Base-by-base conservation (phyloP, 2,113 vertebrate species). In the Pontoporia blainvillei region DNA sequence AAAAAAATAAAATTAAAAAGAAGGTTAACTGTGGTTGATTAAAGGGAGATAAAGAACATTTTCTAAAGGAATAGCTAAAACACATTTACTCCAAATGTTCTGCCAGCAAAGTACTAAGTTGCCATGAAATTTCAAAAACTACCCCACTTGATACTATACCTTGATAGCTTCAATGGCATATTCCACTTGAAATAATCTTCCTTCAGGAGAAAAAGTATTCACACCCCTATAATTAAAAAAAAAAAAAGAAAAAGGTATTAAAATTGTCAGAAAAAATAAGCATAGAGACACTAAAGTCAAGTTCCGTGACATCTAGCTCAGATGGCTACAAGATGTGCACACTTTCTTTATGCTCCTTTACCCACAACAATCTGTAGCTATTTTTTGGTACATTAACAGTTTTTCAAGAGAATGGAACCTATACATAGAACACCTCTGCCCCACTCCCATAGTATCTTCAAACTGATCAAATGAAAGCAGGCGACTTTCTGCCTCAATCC, bases 101-200 rank as follows among this genome's bases (percentile, higher is more conserved):
- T 91, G 39, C 88, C 79, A 86, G 49, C n/a, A 87, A 44, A 72
- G 21, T 34, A 5, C 71, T 27, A 82, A 34, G 14, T 8, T 83
- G 62, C 25, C 25, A 85, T 34, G 34, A 95, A 87, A 76, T 95
- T 92, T 90, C 27, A 62, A 94, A 94, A 92, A 21, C n/a, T 34
- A 75, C 57, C 29, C 44, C 41, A 75, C 78, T 31, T 90, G 52
- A 8, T 85, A 96, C 18, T 0, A 20, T 98, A 99, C 99, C 98
- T 99, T 99, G 31, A 99, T 99, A 52, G 99, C 99, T 98, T 99
- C 99, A 54, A 99, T 99, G 96, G 99, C 99, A 99, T 99, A 99
- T 98, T 99, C 99, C 97, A 99, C 99, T 98, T 99, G 99, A 98
- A 99, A 99, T 95, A 99, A 99, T 98, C 99, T 98, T 97, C 99